Base-by-base conservation (phyloP, 2,888 invertebrate genomes). In the Tachina grossa region DNA sequence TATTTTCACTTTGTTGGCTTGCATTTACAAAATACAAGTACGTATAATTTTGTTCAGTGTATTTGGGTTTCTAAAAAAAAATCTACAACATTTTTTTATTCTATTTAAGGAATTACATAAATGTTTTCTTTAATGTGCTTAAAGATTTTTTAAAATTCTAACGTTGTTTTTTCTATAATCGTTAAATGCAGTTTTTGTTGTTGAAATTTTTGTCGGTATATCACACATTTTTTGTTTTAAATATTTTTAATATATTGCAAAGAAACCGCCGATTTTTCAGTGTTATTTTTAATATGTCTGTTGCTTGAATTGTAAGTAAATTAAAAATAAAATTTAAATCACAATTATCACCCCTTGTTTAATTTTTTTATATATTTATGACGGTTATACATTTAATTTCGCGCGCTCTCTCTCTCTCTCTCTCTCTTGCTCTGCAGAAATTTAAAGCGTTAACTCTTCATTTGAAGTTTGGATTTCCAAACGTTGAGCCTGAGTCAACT, bases 401-500 rank as follows among this genome's bases (percentile, higher is more conserved):
- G 39, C 61, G 43, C 5, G 49, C 31, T 49, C 45, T 47, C 22
- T 14, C 22, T 65, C 14, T 16, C 19, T 45, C 16, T 31, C 9
- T 6, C 63, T 19, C 22, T 8, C 8, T 6, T 2, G 8, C 10
- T 8, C 16, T 53, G 53, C 55, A 49, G 11, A 49, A 55, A 53
- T 63, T 87, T 92, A 93, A 81, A 93, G 91, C 31, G 93, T 92
- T 57, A 93, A 88, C 87, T 93, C 93, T 86, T 93, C 93, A 39
- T 93, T 92, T 14, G 93, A 93, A 45, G 92, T 93, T 85, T 92
- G 92, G 39, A 91, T 91, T 78, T 92, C 91, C 82, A 90, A 81
- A n/a, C 90, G 89, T 53, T 88, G 89, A 0, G 90, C 88, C 74
- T 72, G 63, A 31, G 53, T 65, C 86, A 84, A 57, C 22, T 84